phyloP scores from a whole-genome alignment of 2,113 vertebrate species.

The Corythornis vintsioides region DNA sequence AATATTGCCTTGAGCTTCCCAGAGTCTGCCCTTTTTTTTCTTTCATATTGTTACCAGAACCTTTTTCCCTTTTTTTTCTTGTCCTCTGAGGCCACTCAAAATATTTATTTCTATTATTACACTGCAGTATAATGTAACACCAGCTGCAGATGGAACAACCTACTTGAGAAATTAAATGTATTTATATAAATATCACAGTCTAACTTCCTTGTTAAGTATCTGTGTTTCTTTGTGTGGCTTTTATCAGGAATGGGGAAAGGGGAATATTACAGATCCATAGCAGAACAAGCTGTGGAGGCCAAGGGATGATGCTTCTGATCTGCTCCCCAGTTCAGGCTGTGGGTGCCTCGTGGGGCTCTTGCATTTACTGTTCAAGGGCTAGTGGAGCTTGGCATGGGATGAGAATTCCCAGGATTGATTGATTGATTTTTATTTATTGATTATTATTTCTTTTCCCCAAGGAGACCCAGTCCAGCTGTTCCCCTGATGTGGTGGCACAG shows the following conservation, averaged over 20 bases:
- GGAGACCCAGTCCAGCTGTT: background rate
- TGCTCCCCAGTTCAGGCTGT: background rate
- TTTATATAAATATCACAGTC: too few relatives aligned
- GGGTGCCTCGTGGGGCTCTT: background rate
- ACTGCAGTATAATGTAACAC: too few relatives aligned
- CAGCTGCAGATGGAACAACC: too few relatives aligned
- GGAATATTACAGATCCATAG: background rate
- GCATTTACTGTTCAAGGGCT: background rate
- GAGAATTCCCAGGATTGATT: background rate
- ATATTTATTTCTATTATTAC: too few relatives aligned
- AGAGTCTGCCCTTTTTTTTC: background rate
- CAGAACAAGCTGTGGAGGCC: background rate
- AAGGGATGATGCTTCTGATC: conserved; percentile 5
- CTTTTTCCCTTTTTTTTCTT: background rate
- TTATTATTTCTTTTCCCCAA: background rate
- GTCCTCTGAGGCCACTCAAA: too few relatives aligned
- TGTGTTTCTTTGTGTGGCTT: conserved; percentile 13
- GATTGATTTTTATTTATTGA: background rate
- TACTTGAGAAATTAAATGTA: too few relatives aligned
- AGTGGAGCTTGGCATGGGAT: background rate
- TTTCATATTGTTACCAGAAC: background rate
- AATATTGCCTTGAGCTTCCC: background rate
- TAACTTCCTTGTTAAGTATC: background rate
- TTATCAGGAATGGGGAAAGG: conserved; percentile 10
- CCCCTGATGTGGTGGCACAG: background rate